Evolutionary conservation across 2,888 invertebrate genomes (phyloP).

Genomic region (Andrena chrysosceles): DNA sequence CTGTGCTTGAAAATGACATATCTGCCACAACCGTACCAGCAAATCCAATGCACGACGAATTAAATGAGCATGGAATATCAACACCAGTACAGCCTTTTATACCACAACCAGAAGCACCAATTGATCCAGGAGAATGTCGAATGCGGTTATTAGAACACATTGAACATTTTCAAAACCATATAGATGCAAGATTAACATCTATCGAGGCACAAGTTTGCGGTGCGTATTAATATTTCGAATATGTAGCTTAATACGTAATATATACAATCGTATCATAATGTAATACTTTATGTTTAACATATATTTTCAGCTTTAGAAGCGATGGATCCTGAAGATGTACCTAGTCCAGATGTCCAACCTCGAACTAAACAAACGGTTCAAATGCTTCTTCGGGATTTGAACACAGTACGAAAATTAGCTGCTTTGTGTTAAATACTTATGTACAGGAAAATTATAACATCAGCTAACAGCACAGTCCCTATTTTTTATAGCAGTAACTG

Average conservation of each 20-base stretch:
- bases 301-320: slow-evolving; percentile 86
- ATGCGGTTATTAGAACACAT: slow-evolving; percentile 92
- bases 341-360: slow-evolving; percentile 87
- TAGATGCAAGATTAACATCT: slow-evolving; percentile 90
- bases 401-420: slow-evolving; percentile 89
- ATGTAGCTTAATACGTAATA: too few species aligned
- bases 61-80: slow-evolving; percentile 54
- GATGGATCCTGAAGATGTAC: slow-evolving; percentile 88
- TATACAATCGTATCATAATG: not conserved
- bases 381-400: slow-evolving; percentile 91
- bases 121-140: slow-evolving; percentile 92
- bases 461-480: not conserved
- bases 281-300: not conserved
- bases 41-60: slow-evolving; percentile 47
- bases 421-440: slow-evolving; percentile 84
- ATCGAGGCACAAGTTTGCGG: slow-evolving; percentile 92
- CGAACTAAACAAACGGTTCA: slow-evolving; percentile 91
- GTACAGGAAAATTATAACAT: not conserved
- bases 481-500: slow-evolving; percentile 5
- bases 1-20: slow-evolving; percentile 33
- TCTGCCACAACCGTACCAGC: slow-evolving; percentile 18
- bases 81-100: slow-evolving; percentile 83
- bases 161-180: slow-evolving; percentile 90
- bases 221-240: slow-evolving; percentile 67
- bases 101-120: slow-evolving; percentile 93